Conservation (phyloP, 2,888 invertebrate genomes). For the Tetragnatha montana region DNA sequence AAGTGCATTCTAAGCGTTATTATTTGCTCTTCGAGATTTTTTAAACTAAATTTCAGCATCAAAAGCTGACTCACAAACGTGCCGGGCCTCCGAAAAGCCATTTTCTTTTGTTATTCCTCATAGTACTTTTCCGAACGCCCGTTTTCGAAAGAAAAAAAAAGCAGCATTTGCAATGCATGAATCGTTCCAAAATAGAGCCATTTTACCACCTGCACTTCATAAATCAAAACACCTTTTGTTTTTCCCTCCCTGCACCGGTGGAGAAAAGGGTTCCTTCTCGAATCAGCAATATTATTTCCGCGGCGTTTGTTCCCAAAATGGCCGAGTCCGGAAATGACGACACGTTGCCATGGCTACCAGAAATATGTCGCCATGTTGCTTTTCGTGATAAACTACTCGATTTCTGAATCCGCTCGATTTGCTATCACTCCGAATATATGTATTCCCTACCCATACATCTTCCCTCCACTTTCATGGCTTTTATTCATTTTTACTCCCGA, state of each 20-base stretch:
- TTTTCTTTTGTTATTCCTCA: background rate
- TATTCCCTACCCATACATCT: background rate
- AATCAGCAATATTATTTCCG: constrained; percentile 30
- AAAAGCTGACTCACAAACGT: background rate
- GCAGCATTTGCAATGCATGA: constrained; percentile 43
- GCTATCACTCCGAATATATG: constrained; percentile 21
- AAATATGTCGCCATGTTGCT: constrained; percentile 48
- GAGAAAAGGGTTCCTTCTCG: background rate
- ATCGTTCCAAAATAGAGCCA: background rate
- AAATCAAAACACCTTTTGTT: background rate
- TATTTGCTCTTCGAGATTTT: background rate
- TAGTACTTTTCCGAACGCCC: background rate
- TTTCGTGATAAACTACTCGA: constrained; percentile 59
- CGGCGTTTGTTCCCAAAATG: constrained; percentile 31
- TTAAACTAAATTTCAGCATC: background rate
- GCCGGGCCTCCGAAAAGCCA: background rate
- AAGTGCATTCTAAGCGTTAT: background rate
- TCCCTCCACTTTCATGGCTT: background rate
- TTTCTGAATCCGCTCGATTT: constrained; percentile 57
- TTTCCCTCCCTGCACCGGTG: background rate
- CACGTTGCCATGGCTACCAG: constrained; percentile 36
- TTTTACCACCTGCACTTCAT: constrained; percentile 24
- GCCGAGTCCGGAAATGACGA: constrained; percentile 53
- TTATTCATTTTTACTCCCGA: constrained; percentile 15
- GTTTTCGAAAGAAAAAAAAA: background rate